These are phyloP conservation scores for Galago senegalensis DNA, from an alignment of 2,797 vertebrate genomes.

Conservation along the genomic window DNA sequence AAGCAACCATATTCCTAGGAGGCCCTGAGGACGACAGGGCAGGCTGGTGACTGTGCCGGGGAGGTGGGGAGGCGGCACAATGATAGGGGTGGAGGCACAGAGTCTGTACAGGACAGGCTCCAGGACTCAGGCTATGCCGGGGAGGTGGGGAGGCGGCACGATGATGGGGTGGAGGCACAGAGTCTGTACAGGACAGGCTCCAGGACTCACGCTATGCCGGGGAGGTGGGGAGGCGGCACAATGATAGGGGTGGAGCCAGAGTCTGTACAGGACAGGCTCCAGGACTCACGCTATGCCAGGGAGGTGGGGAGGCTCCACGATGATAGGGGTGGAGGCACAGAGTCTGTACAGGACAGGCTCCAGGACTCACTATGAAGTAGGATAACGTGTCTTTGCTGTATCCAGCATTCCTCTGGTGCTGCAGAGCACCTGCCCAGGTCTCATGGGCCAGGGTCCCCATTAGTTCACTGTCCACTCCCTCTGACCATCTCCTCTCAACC, in stretches of 20 bases:
- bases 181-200: background rate
- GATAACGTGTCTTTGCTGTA: background rate
- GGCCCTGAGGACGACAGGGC: rapidly evolving
- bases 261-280: no score
- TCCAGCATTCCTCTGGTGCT: no score
- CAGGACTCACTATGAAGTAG: background rate
- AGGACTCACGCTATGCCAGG: rapidly evolving
- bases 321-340: background rate
- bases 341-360: background rate
- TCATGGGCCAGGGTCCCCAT: background rate
- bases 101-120: background rate
- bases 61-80: background rate
- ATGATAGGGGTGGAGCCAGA: background rate
- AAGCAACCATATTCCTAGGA: background rate
- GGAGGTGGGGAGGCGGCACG: background rate
- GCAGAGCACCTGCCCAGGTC: rapidly evolving
- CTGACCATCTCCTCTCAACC: background rate
- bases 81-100: background rate
- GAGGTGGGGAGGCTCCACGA: background rate
- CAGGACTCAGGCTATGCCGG: background rate
- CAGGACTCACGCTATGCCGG: background rate
- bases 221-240: background rate
- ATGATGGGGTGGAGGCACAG: background rate
- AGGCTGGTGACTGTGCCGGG: no score
- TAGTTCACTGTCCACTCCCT: background rate